These are phyloP conservation scores for Scopus umbretta DNA, from an alignment of 2,113 vertebrate genomes.

Conservation along the genomic window DNA sequence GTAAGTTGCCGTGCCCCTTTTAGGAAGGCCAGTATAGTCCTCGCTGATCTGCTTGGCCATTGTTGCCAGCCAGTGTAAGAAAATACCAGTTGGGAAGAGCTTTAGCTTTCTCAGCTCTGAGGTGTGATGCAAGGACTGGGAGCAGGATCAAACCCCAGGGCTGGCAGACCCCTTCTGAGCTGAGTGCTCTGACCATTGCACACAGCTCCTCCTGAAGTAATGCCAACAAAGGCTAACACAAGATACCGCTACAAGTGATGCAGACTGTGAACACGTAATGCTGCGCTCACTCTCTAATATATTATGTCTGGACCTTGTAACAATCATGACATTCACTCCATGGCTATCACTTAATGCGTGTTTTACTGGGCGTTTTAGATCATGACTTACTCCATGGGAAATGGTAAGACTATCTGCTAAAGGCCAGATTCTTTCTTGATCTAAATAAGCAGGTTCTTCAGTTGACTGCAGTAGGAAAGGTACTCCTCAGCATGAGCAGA, in stretches of 20 bases:
- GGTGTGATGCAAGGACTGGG: neutral
- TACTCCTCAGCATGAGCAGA: neutral
- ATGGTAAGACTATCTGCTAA: neutral
- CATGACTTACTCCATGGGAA: neutral
- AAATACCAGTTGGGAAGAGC: neutral
- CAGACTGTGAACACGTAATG: rapidly evolving
- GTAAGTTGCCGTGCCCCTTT: neutral
- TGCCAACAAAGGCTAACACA: neutral
- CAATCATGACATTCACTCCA: neutral
- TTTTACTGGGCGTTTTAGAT: neutral
- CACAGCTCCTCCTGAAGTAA: neutral
- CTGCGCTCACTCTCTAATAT: rapidly evolving
- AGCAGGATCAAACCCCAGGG: neutral
- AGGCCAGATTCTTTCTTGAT: neutral
- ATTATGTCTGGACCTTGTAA: neutral
- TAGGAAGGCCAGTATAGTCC: neutral
- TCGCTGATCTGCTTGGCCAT: neutral
- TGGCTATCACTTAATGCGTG: neutral
- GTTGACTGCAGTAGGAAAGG: neutral
- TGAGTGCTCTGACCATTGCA: neutral
- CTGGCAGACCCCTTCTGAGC: neutral
- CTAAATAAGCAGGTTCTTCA: neutral
- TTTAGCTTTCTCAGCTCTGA: neutral
- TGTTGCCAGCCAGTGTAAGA: neutral
- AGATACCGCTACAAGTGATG: neutral